These are phyloP conservation scores for Siniperca obscura DNA, from an alignment of 2,797 vertebrate species.

Conservation along the genomic window DNA sequence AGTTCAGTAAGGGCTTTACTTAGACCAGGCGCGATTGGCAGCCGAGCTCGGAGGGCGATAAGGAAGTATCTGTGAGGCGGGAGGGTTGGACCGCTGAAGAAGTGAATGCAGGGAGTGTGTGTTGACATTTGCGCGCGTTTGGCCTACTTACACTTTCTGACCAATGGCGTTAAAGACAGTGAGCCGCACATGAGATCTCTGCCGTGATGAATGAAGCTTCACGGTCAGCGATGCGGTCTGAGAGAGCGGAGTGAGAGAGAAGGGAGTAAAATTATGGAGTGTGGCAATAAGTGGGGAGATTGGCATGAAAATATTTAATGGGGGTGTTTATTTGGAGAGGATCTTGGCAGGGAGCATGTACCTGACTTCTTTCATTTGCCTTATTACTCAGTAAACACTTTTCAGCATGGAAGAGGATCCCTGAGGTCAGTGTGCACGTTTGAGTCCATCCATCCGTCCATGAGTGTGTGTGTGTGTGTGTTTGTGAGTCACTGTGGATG, in stretches of 20 bases:
- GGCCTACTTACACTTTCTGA: constrained; percentile 46
- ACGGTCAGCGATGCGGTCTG: constrained; percentile 41
- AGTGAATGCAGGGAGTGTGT: constrained; percentile 43
- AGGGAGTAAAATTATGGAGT: constrained; percentile 56
- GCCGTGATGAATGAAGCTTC: constrained; percentile 58
- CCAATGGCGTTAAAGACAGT: constrained; percentile 50
- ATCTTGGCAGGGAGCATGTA: constrained; percentile 61
- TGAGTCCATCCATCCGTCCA: constrained; percentile 29
- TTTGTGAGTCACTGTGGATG: constrained; percentile 51
- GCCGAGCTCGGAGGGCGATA: constrained; percentile 48
- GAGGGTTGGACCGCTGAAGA: constrained; percentile 7
- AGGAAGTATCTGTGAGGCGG: constrained; percentile 62
- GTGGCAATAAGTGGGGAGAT: constrained; percentile 53
- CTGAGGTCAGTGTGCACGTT: constrained; percentile 61
- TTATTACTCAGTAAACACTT: constrained; percentile 76
- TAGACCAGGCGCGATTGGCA: constrained; percentile 63
- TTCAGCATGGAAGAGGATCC: constrained; percentile 64
- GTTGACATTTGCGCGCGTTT: constrained; percentile 46
- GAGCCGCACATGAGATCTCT: constrained; percentile 50
- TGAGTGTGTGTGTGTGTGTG: constrained; percentile 12
- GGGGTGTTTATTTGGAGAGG: constrained; percentile 71
- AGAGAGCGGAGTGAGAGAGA: constrained; percentile 29
- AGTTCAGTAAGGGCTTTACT: constrained; percentile 69
- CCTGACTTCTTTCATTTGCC: constrained; percentile 71
- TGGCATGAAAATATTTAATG: constrained; percentile 72